Base-by-base conservation (phyloP, 1,140 invertebrate species). In the Drosophila kurseongensis region DNA sequence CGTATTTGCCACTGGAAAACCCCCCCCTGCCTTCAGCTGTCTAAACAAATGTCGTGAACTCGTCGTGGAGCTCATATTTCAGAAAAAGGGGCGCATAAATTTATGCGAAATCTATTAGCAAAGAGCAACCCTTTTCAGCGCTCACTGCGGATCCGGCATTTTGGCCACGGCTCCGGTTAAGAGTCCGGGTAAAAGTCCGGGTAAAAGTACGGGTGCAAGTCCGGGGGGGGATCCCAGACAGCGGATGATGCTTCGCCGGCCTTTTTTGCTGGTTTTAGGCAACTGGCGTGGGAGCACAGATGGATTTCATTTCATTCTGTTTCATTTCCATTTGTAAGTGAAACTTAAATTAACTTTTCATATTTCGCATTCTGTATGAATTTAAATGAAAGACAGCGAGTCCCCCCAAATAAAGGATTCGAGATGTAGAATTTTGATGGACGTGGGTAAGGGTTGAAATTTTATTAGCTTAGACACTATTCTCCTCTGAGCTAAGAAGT, bases 1-100 rank as follows among this genome's bases (percentile, higher is more conserved):
- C 35, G 4, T 36, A 32, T 8, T 32, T 14, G 29, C 29, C 29
- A 32, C 1, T 29, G n/a, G 7, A 1, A 14, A 16, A 3, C 41
- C 35, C 13, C 16, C 41, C n/a, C 23, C 23, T 23, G 23, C n/a
- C 42, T 54, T 78, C 68, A 42, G 54, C 65, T 80, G 73, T 80
- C 83, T 74, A 88, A 88, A 90, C 83, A 88, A 88, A 88, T 88
- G 83, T 88, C 83, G 73, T 89, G 84, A 88, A 88, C 84, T 84
- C 84, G 73, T 59, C 63, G 68, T 45, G 67, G 51, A 13, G 51
- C 63, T 88, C 79, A 90, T 89, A 88, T 88, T 88, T 89, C 85
- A 88, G 66, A 66, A 88, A 89, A 88, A 84, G 73, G 82, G 82
- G 83, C 82, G 82, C 83, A 86, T 86, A 88, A 88, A 88, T 88